phyloP scores from a whole-genome alignment of 1,140 invertebrate genomes.

The Papilio aristodemus region DNA sequence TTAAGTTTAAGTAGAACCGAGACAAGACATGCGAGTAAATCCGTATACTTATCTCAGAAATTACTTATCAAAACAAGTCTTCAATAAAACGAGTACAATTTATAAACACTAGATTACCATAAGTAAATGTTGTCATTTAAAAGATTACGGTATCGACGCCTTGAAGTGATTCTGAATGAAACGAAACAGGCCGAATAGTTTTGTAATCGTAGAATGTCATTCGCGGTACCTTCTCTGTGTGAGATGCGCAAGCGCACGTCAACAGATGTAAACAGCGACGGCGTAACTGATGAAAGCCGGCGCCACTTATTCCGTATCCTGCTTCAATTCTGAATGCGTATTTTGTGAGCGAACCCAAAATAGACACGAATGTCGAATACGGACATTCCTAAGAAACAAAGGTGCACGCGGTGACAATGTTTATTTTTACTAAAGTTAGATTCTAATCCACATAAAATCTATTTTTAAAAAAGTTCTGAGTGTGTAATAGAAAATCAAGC shows the following conservation, averaged over 20 bases:
- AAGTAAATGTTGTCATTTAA: slow-evolving; percentile 5
- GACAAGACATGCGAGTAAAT: slow-evolving; percentile 7
- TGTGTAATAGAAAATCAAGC: background rate
- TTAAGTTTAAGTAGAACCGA: background rate
- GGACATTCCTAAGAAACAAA: slow-evolving; percentile 30
- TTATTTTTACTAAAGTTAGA: background rate
- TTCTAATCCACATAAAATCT: background rate
- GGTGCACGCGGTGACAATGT: background rate
- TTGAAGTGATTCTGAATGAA: background rate
- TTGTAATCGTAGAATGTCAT: slow-evolving; percentile 39
- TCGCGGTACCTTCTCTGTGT: slow-evolving; percentile 23
- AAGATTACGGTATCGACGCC: background rate
- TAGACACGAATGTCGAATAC: slow-evolving; percentile 48
- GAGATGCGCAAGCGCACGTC: slow-evolving; percentile 48
- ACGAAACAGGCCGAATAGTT: background rate
- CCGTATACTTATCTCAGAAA: background rate
- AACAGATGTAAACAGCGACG: slow-evolving; percentile 47
- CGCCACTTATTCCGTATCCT: slow-evolving; percentile 73
- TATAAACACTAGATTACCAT: background rate
- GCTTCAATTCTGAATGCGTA: slow-evolving; percentile 60
- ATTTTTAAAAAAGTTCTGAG: background rate
- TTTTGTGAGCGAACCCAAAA: slow-evolving; percentile 72
- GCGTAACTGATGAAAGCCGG: slow-evolving; percentile 68
- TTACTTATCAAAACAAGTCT: slow-evolving; percentile 11
- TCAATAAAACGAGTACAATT: background rate